These are phyloP conservation scores for Platyrinchus mystaceus DNA, from an alignment of 2,797 vertebrate species.

Conservation along the genomic window DNA sequence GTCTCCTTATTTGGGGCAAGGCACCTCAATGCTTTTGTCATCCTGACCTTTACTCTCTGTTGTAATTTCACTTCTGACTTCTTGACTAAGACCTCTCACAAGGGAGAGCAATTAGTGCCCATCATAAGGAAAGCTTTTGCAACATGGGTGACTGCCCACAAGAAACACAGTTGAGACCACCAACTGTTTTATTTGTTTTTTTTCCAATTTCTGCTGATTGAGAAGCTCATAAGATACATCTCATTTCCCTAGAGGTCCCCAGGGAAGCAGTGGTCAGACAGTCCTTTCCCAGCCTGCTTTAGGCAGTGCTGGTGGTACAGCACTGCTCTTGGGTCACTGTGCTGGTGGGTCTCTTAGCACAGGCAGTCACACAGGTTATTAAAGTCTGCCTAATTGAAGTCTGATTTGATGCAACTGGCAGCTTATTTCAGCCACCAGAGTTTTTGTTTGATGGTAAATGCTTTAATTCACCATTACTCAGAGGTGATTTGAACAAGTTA, in stretches of 20 bases:
- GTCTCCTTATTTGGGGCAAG: neutral
- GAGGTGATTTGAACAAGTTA: neutral
- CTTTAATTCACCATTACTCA: neutral
- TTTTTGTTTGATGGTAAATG: neutral
- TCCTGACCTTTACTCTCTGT: neutral
- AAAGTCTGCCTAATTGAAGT: neutral
- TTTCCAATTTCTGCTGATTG: slow-evolving; percentile 46
- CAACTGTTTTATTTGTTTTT: slow-evolving; percentile 54
- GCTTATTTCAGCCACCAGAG: neutral
- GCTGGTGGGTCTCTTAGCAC: neutral
- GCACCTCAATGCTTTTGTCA: neutral
- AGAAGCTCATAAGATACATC: slow-evolving; percentile 34
- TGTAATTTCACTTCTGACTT: neutral
- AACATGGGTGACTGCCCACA: slow-evolving; percentile 31
- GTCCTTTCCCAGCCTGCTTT: neutral
- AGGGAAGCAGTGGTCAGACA: neutral
- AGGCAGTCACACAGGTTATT: neutral
- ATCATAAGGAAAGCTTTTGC: slow-evolving; percentile 24
- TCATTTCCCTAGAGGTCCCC: neutral
- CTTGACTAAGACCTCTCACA: neutral
- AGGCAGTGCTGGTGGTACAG: neutral
- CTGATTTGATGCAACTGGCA: neutral
- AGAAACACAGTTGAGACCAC: slow-evolving; percentile 34
- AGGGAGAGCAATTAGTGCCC: slow-evolving; percentile 12
- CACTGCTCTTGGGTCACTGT: neutral